Percentiles rank a stretch among this genome's conserved stretches.
Conservation (phyloP, 2,888 invertebrate species). For the Eugnorisma glareosa region DNA sequence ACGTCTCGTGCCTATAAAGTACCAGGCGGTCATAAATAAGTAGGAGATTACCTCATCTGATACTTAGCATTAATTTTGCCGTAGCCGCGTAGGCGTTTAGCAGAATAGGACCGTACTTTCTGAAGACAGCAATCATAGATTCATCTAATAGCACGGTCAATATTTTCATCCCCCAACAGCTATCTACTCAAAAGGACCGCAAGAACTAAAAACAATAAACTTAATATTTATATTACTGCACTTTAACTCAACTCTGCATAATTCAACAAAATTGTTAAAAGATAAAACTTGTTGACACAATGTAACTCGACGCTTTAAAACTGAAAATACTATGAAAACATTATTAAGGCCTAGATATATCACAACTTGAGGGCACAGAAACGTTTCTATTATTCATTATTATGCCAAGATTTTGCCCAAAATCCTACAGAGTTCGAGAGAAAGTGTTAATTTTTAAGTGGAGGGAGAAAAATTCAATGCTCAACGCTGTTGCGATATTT, state of each 20-base stretch:
- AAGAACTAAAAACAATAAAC: slow-evolving; percentile 20
- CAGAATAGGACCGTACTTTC: background rate
- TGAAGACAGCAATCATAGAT: background rate
- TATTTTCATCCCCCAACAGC: too few species aligned
- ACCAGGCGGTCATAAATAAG: too few species aligned
- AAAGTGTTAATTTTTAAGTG: slow-evolving; percentile 87
- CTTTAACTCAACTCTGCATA: slow-evolving; percentile 20
- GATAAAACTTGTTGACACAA: slow-evolving; percentile 12
- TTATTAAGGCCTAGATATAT: slow-evolving; percentile 76
- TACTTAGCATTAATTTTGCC: too few species aligned
- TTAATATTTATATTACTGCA: slow-evolving; percentile 16
- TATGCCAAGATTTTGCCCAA: slow-evolving; percentile 77
- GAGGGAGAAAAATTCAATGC: slow-evolving; percentile 78
- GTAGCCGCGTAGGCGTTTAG: background rate
- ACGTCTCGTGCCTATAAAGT: too few species aligned
- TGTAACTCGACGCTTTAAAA: slow-evolving; percentile 17
- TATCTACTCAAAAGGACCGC: background rate
- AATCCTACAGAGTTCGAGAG: slow-evolving; percentile 70
- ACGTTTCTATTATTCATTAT: slow-evolving; percentile 82
- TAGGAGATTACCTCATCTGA: too few species aligned
- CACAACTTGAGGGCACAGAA: slow-evolving; percentile 71
- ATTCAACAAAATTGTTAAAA: slow-evolving; percentile 22
- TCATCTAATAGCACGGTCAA: background rate
- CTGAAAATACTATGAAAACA: slow-evolving; percentile 75
- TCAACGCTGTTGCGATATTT: slow-evolving; percentile 52